A percentile compares a stretch with the other conserved stretches of the same genome.
Evolutionary conservation across 2,797 vertebrate species (phyloP).

Genomic region (Bovichtus diacanthus): DNA sequence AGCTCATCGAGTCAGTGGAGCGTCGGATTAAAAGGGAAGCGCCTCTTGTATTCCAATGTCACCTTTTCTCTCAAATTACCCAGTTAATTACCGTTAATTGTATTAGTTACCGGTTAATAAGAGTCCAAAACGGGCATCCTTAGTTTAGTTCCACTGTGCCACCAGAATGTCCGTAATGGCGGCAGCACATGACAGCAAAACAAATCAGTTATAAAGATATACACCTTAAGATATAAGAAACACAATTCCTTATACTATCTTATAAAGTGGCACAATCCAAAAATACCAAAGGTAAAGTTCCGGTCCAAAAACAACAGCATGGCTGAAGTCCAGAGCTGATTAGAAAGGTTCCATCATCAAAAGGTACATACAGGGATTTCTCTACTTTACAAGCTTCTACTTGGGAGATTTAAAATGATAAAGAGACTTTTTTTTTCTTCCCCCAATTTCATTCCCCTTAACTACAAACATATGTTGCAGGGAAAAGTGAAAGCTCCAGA

Average conservation of each 20-base stretch:
- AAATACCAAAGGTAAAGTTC: background rate
- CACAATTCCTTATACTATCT: background rate
- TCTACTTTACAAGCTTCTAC: background rate
- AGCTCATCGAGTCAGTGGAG: too few relatives aligned
- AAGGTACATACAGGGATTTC: constrained; percentile 1
- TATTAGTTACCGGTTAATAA: too few relatives aligned
- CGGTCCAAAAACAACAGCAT: background rate
- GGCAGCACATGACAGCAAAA: background rate
- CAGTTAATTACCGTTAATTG: too few relatives aligned
- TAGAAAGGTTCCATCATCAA: background rate
- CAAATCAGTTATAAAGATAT: constrained; percentile 5
- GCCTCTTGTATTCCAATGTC: too few relatives aligned
- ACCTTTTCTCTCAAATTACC: too few relatives aligned
- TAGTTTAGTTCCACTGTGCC: background rate
- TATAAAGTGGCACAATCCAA: background rate
- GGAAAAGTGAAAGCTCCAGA: constrained; percentile 55
- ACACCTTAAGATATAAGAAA: constrained; percentile 8
- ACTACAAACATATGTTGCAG: constrained; percentile 60
- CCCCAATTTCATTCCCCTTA: constrained; percentile 34
- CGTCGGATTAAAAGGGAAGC: too few relatives aligned
- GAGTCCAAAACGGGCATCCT: too few relatives aligned
- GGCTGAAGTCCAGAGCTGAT: background rate
- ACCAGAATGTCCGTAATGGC: too few relatives aligned
- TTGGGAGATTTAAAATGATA: constrained; percentile 26
- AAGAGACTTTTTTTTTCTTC: constrained; percentile 21